Evolutionary conservation across 2,888 invertebrate genomes (phyloP), one percentile per base, ranked within the genome.

Genomic region (Endotricha flammealis): DNA sequence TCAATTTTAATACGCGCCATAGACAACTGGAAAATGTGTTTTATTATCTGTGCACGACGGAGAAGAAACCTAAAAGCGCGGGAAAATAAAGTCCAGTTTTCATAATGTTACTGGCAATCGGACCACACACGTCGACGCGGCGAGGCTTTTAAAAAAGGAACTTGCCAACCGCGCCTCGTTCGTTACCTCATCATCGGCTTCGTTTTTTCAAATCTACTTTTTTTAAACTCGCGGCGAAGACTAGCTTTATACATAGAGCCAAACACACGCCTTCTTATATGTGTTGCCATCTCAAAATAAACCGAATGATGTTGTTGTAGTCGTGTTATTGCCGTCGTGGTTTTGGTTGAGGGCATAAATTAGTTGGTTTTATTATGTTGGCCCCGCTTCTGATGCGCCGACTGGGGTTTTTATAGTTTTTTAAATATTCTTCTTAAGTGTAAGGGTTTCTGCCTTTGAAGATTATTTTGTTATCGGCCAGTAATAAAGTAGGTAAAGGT

Each of bases 181-280:
- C 82, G 85, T 83, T 83, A 80, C 83, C 81, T 83, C 83, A 83
- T 82, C 82, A 75, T 73, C 71, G 74, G 66, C 59, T 75, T 78
- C 67, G n/a, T 70, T 76, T 75, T 69, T 75, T 67, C 55, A 48
- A 55, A 54, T 59, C 66, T 63, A 45, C 59, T 54, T 79, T 79
- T 75, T 75, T 73, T 68, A 43, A 64, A 57, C 66, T 65, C 47
- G 69, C 70, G 61, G 59, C 64, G 51, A 49, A 53, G 68, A 68
- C 79, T 78, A 80, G 77, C 65, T 72, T 71, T 70, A 80, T 79
- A 81, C 76, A 81, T 77, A 80, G 75, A 61, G 64, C 52, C 54
- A 49, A n/a, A 53, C 51, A 52, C 53, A 50, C 57, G 58, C 56
- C 61, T n/a, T 56, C 53, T 53, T 56, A 57, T 54, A 44, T 53